phyloP scores from a whole-genome alignment of 2,888 invertebrate genomes.

The Parnassius orleans region DNA sequence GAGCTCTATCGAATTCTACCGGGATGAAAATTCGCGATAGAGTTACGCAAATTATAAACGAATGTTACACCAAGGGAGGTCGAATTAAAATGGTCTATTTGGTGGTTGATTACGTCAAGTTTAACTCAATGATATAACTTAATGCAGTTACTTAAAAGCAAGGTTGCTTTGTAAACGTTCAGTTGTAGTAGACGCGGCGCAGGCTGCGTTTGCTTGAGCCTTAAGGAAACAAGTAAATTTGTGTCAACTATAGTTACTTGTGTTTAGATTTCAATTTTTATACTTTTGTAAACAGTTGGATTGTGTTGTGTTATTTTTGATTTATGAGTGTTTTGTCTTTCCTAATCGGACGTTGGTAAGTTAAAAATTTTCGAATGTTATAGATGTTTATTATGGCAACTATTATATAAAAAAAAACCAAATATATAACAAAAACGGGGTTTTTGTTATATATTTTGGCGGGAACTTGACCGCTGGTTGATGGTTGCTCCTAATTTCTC shows the following conservation, averaged over 20 bases:
- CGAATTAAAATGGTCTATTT: constrained; percentile 24
- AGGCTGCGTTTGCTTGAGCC: constrained; percentile 49
- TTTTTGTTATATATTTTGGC: too few species aligned
- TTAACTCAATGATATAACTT: constrained; percentile 34
- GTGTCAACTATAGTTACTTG: constrained; percentile 51
- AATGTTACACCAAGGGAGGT: constrained; percentile 23
- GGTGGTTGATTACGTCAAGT: constrained; percentile 31
- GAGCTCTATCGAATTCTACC: not conserved
- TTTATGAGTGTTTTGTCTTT: constrained; percentile 43
- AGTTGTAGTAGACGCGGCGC: constrained; percentile 55
- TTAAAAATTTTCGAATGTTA: constrained; percentile 8
- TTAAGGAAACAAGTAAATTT: constrained; percentile 54
- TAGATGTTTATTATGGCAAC: too few species aligned
- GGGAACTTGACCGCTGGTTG: too few species aligned
- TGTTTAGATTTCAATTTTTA: constrained; percentile 26
- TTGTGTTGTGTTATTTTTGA: constrained; percentile 48
- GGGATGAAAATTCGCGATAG: not conserved
- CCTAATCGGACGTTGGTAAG: constrained; percentile 40
- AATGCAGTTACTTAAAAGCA: constrained; percentile 48
- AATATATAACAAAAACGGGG: too few species aligned
- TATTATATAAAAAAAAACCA: too few species aligned
- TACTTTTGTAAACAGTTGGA: constrained; percentile 24
- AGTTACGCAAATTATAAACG: constrained; percentile 1
- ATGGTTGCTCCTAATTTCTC: too few species aligned
- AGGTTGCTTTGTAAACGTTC: constrained; percentile 42